Conservation (phyloP, 2,888 invertebrate genomes). For the Hypena proboscidalis region DNA sequence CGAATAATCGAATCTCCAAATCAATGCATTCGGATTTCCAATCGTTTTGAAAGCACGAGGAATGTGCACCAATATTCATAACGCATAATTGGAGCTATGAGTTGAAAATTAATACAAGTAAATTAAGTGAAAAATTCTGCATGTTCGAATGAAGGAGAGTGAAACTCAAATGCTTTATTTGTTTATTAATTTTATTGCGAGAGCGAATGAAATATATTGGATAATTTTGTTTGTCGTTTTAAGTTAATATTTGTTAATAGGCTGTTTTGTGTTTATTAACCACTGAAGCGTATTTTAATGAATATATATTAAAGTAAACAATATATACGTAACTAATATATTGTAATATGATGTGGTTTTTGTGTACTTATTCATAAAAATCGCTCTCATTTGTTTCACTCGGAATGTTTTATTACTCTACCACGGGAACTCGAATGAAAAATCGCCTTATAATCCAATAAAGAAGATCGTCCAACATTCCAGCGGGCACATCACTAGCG, state of each 20-base stretch:
- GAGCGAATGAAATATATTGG: background rate
- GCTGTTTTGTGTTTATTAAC: no score
- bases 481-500: slow-evolving; percentile 14
- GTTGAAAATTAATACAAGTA: slow-evolving; percentile 14
- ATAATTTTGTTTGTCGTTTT: background rate
- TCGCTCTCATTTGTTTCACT: background rate
- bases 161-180: background rate
- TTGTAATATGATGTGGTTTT: no score
- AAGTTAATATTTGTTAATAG: no score
- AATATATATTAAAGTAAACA: no score
- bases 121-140: slow-evolving; percentile 21
- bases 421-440: background rate
- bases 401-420: background rate
- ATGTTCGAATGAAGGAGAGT: slow-evolving; percentile 1
- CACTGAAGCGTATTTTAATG: no score
- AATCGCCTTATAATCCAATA: slow-evolving; percentile 1
- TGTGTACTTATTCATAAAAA: no score
- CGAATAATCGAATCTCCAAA: slow-evolving; percentile 26
- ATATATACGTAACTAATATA: no score
- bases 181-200: slow-evolving; percentile 5
- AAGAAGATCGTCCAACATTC: slow-evolving; percentile 7
- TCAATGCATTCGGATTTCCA: slow-evolving; percentile 8
- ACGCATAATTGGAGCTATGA: slow-evolving; percentile 11
- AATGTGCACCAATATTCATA: slow-evolving; percentile 20
- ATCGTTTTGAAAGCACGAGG: background rate